Base-by-base conservation (phyloP, 2,797 vertebrate genomes). In the Rhabdophis nuchalis region DNA sequence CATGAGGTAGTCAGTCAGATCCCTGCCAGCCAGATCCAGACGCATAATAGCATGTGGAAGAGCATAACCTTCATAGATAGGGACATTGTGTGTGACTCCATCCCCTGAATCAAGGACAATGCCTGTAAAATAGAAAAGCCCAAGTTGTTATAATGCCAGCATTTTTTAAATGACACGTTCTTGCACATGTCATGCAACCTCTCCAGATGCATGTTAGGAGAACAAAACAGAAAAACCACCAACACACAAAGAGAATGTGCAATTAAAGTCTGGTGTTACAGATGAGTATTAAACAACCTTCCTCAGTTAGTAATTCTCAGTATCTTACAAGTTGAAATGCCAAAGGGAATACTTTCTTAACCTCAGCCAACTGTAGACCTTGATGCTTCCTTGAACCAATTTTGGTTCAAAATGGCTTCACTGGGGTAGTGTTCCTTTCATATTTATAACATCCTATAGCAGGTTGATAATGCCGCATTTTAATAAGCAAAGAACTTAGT, bases 1-100 rank as follows among this genome's bases (percentile, higher is more conserved):
- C 99, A 99, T 99, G 98, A 99, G 98, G 98, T 99, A 99, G 97
- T 99, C 99, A 95, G 99, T 99, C 97, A 99, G 98, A 97, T 99
- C 99, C 96, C 99, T 98, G 97, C 99, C 99, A 97, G 99, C 99
- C 98, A 99, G 96, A 97, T 99, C 99, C 97, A 99, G 98, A 96
- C 99, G 99, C 99, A 99, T 99, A 98, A 99, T 99, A 95, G 99
- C 99, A 92, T 99, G 99, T 96, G 99, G 99, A 96, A 99, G 93
- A 91, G 97, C 97, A 36, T 99, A 99, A 96, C 99, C 99, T 97
- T 99, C 99, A 96, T 99, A 99, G 97, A 99, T 98, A 96, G 99
- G 99, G 92, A 99, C 99, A 0, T 99, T 99, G 98, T 99, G 99
- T 96, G 99, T 99, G 90, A 99, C 99, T 93, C 99, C 99, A 97